A percentile compares a stretch with the other conserved stretches of the same genome.
Conservation (phyloP, 2,797 vertebrate genomes). For the Lepus townsendii region DNA sequence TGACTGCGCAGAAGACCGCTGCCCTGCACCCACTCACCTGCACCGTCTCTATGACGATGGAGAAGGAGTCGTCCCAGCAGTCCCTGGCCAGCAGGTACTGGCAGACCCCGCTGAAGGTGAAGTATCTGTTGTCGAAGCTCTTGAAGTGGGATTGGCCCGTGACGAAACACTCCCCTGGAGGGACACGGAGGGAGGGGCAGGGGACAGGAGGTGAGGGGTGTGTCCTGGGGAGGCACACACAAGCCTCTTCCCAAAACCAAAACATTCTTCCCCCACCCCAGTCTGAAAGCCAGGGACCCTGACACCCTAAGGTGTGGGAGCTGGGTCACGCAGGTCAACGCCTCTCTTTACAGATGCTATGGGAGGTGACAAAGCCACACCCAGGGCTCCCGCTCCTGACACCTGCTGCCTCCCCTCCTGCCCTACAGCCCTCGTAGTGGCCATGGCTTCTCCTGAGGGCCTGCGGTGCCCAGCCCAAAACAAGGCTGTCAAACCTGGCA, state of each 20-base stretch:
- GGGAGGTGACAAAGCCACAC: neutral
- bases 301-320: neutral
- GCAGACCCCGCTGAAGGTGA: slow-evolving; percentile 96
- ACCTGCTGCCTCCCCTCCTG: accelerated
- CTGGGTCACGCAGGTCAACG: neutral
- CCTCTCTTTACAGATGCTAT: neutral
- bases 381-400: accelerated
- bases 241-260: neutral
- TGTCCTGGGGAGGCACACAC: neutral
- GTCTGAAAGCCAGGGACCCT: too few relatives aligned
- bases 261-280: accelerated
- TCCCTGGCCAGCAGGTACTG: slow-evolving; percentile 96
- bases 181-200: neutral
- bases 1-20: neutral
- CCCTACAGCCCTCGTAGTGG: too few relatives aligned
- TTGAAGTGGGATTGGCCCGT: slow-evolving; percentile 98
- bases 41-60: slow-evolving; percentile 94
- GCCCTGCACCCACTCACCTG: slow-evolving; percentile 91
- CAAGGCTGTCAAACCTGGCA: too few relatives aligned
- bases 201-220: neutral
- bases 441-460: too few relatives aligned
- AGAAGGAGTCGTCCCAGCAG: slow-evolving; percentile 92
- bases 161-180: slow-evolving; percentile 95
- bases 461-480: neutral
- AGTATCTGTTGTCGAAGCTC: slow-evolving; percentile 97